A percentile compares a stretch with the other conserved stretches of the same genome.
Evolutionary conservation across 2,113 vertebrate species (phyloP).

Genomic region (Phodopus roborovskii): DNA sequence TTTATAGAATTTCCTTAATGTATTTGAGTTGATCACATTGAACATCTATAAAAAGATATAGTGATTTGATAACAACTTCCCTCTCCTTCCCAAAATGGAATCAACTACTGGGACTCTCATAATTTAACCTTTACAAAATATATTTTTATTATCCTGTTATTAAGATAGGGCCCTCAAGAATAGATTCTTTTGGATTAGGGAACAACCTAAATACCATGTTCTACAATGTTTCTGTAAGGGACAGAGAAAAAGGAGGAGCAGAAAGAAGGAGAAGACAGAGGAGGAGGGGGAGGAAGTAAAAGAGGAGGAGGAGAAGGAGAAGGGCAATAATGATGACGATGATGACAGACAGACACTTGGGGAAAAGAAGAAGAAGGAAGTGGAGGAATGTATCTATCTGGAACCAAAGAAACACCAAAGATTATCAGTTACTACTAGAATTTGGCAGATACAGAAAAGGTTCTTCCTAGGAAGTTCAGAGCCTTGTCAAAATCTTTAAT

Average conservation of each 20-base stretch:
- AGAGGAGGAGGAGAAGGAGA: neutral
- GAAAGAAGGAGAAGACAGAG: neutral
- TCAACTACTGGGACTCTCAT: neutral
- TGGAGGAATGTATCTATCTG: neutral
- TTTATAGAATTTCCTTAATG: neutral
- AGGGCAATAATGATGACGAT: neutral
- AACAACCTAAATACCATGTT: neutral
- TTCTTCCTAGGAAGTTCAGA: neutral
- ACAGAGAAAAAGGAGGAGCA: neutral
- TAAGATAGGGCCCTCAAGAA: neutral
- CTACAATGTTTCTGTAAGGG: neutral
- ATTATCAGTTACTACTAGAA: neutral
- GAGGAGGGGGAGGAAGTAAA: neutral
- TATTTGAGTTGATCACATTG: neutral
- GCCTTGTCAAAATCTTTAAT: neutral
- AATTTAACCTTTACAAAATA: constrained; percentile 28
- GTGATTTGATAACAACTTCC: neutral
- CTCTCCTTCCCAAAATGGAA: rapidly evolving
- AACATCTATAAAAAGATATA: neutral
- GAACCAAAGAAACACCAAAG: neutral
- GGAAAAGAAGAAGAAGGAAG: neutral
- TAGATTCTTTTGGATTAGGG: neutral
- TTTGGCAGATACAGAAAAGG: neutral
- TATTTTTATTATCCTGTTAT: neutral
- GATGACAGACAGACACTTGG: neutral